Percentiles rank a stretch among this genome's conserved stretches.
Evolutionary conservation across 1,140 invertebrate species (phyloP).

Genomic region (Zaprionus nigranus): DNA sequence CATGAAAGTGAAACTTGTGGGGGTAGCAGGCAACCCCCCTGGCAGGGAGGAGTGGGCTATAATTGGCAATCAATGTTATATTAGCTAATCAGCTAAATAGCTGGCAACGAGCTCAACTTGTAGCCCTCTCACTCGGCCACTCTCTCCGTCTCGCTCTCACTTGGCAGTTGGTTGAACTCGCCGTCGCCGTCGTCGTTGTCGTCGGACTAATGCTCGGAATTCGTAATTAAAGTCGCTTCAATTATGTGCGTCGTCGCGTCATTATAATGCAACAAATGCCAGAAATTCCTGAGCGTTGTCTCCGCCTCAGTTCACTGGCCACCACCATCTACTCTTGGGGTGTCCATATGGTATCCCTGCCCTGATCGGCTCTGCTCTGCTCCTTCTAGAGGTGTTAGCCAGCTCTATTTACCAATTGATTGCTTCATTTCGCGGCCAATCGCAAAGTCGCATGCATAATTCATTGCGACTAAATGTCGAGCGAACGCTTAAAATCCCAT

Average conservation of each 20-base stretch:
- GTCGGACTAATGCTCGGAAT: constrained; percentile 65
- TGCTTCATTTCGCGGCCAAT: constrained; percentile 61
- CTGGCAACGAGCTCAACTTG: constrained; percentile 32
- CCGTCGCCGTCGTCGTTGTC: constrained; percentile 12
- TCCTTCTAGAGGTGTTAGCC: constrained; percentile 16
- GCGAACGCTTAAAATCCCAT: constrained; percentile 69
- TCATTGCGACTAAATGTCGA: constrained; percentile 44
- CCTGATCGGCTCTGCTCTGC: not conserved
- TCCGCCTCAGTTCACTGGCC: constrained; percentile 33
- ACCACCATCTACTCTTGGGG: not conserved
- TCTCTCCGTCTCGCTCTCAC: not conserved
- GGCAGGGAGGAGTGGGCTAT: constrained; percentile 15
- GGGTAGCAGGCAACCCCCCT: not conserved
- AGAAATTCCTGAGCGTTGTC: constrained; percentile 68
- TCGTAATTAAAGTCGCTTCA: constrained; percentile 65
- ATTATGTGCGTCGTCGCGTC: constrained; percentile 64
- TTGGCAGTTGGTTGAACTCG: constrained; percentile 66
- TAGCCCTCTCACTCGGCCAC: not conserved
- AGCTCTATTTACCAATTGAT: constrained; percentile 52
- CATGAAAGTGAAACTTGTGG: constrained; percentile 58
- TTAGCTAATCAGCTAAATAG: constrained; percentile 67
- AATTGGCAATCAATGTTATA: constrained; percentile 57
- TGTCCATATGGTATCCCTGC: not conserved
- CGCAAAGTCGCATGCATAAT: constrained; percentile 61
- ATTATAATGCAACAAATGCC: constrained; percentile 68